Conservation (phyloP, 2,888 invertebrate genomes). For the Megaustenia siamemsis region DNA sequence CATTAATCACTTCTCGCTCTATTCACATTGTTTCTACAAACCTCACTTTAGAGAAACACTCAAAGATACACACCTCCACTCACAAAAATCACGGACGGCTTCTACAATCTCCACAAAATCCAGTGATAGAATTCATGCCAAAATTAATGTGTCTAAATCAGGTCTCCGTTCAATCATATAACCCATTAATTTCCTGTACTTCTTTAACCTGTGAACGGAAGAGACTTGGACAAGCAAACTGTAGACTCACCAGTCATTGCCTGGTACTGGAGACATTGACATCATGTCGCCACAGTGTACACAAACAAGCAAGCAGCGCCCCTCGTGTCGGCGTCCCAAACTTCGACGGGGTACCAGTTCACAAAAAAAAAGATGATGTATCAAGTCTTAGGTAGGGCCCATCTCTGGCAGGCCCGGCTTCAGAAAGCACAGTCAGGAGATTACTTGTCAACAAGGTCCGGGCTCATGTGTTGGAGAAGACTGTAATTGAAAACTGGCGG, state of each 20-base stretch:
- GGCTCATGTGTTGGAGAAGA: neutral
- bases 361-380: neutral
- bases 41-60: too few species aligned
- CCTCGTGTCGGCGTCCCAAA: neutral
- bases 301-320: neutral
- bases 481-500: constrained; percentile 30
- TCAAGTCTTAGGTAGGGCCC: constrained; percentile 2
- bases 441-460: neutral
- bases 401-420: neutral
- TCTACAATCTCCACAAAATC: too few species aligned
- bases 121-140: too few species aligned
- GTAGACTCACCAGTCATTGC: neutral
- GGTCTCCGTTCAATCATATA: neutral
- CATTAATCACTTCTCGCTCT: too few species aligned
- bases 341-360: neutral
- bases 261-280: neutral
- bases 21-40: too few species aligned
- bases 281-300: constrained; percentile 1
- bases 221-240: neutral
- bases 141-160: too few species aligned
- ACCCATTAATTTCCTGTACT: neutral
- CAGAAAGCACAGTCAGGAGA: neutral
- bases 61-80: too few species aligned
- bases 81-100: too few species aligned
- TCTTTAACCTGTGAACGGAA: neutral